Evolutionary conservation across 2,113 vertebrate species (phyloP).

Genomic region (Talpa occidentalis): DNA sequence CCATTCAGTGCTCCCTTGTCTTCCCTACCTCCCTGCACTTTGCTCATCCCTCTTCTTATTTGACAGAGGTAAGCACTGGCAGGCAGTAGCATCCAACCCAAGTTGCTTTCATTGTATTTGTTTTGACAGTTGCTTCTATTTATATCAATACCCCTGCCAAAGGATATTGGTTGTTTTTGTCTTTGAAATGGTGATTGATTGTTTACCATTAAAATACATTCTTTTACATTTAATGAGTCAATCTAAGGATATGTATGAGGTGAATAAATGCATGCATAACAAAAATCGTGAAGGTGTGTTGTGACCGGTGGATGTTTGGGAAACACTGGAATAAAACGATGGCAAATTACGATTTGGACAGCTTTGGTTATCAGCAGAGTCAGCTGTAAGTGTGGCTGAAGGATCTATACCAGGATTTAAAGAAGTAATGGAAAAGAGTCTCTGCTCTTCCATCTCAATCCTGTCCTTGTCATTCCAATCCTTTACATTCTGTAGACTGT

Average conservation of each 20-base stretch:
- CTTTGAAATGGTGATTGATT: constrained; percentile 37
- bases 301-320: neutral
- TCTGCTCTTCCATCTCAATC: neutral
- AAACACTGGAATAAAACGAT: neutral
- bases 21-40: neutral
- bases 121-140: neutral
- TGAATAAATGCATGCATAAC: neutral
- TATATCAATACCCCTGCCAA: neutral
- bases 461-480: neutral
- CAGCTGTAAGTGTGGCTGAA: neutral
- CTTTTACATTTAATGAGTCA: constrained; percentile 31
- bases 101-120: neutral
- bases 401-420: neutral
- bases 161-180: constrained; percentile 44
- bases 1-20: neutral
- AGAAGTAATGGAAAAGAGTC: neutral
- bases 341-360: neutral
- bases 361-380: neutral
- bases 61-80: neutral
- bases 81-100: neutral
- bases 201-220: constrained; percentile 44
- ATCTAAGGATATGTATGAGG: neutral
- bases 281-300: neutral
- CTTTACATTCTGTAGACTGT: neutral
- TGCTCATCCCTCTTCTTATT: constrained; percentile 9